Evolutionary conservation across 2,797 vertebrate species (phyloP).

Genomic region (Cichlasoma orientale): DNA sequence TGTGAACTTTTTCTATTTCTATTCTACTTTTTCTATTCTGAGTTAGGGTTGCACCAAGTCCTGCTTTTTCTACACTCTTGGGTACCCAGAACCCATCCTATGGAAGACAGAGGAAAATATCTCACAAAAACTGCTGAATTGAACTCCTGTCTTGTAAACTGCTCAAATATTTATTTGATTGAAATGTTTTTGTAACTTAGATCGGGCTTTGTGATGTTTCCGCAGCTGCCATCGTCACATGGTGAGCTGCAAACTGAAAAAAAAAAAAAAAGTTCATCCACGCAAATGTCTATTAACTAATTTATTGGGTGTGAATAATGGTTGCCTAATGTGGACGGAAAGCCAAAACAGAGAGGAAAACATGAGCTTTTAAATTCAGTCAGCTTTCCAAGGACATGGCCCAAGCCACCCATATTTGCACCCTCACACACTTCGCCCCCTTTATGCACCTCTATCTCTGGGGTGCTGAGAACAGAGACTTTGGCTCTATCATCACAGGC

Average conservation of each 20-base stretch:
- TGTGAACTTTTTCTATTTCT: background rate
- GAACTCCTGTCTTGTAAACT: background rate
- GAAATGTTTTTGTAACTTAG: background rate
- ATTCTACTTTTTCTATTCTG: too few species aligned
- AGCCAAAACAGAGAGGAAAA: constrained; percentile 11
- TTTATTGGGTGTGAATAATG: constrained; percentile 27
- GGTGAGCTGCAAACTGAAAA: background rate
- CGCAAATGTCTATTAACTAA: background rate
- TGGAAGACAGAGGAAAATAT: background rate
- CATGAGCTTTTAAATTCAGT: constrained; percentile 16
- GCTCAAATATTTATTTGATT: background rate
- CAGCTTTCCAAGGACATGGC: background rate
- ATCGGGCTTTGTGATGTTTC: background rate
- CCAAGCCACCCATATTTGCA: constrained; percentile 27
- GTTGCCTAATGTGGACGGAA: background rate
- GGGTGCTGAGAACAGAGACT: constrained; percentile 81
- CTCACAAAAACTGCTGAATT: background rate
- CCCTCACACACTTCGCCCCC: constrained; percentile 22
- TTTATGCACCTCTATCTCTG: constrained; percentile 76
- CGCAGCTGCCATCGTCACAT: background rate
- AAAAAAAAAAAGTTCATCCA: background rate
- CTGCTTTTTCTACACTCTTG: too few species aligned
- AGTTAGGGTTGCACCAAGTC: too few species aligned
- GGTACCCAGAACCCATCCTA: background rate
- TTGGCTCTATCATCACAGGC: constrained; percentile 82